Percentiles rank a stretch among this genome's conserved stretches.
Evolutionary conservation across 1,140 invertebrate genomes (phyloP).

Genomic region (Mesaphorura yosii): DNA sequence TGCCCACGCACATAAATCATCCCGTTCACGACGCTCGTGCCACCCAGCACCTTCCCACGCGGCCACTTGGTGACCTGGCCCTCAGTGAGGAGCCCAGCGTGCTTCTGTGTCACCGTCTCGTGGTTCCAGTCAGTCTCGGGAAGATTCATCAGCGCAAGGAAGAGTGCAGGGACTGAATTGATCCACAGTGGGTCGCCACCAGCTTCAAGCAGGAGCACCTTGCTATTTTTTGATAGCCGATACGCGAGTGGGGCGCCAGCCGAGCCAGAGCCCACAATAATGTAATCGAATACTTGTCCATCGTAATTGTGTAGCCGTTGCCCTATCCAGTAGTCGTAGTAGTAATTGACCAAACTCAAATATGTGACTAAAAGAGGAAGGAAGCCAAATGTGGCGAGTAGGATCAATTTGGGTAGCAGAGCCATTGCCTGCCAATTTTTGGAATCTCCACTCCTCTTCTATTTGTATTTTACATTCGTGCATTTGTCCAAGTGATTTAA

Average conservation of each 20-base stretch:
- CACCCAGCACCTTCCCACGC: slow-evolving; percentile 1
- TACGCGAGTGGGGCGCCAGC: neutral
- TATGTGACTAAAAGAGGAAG: no score
- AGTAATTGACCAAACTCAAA: no score
- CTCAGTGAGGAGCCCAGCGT: neutral
- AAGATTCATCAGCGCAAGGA: neutral
- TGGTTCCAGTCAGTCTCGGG: neutral
- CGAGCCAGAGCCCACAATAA: slow-evolving; percentile 1
- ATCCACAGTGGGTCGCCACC: neutral
- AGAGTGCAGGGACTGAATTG: neutral
- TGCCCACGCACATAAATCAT: slow-evolving; percentile 44
- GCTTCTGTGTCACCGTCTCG: neutral
- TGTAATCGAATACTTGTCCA: no score
- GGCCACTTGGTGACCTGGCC: slow-evolving; percentile 1
- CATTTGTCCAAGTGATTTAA: no score
- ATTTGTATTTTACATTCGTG: no score
- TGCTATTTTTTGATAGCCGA: slow-evolving; percentile 1
- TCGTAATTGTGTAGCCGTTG: no score
- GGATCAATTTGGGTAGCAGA: no score
- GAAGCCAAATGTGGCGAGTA: no score
- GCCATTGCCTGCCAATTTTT: no score
- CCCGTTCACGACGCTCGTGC: slow-evolving; percentile 2
- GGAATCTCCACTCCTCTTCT: no score
- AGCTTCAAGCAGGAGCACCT: neutral
- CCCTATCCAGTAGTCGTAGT: no score